phyloP scores from a whole-genome alignment of 2,888 invertebrate genomes.

The Dasypogon diadema region DNA sequence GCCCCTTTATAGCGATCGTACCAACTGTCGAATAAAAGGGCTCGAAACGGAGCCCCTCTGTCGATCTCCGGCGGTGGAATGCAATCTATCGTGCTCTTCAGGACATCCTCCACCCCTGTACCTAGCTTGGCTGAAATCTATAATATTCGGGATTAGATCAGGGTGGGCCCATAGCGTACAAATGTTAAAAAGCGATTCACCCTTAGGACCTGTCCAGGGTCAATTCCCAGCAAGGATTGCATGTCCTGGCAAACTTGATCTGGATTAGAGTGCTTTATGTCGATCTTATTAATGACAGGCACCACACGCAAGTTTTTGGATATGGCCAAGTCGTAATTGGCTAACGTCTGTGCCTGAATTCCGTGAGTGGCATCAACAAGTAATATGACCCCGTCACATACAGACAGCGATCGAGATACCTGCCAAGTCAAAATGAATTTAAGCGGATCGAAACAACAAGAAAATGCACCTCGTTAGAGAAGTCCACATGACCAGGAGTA shows the following conservation, averaged over 20 bases:
- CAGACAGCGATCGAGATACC: constrained; percentile 87
- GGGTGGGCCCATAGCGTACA: no score
- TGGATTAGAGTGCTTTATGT: constrained; percentile 91
- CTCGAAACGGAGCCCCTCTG: constrained; percentile 76
- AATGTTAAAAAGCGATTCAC: constrained; percentile 70
- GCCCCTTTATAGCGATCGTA: constrained; percentile 90
- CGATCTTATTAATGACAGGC: constrained; percentile 97
- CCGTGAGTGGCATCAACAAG: constrained; percentile 97
- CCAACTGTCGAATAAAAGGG: constrained; percentile 93
- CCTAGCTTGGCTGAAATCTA: constrained; percentile 93
- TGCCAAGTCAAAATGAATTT: constrained; percentile 59
- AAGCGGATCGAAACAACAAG: no score
- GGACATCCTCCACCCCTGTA: constrained; percentile 81
- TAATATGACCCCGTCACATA: constrained; percentile 95
- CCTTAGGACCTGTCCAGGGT: constrained; percentile 78
- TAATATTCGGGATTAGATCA: neutral
- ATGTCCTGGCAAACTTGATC: constrained; percentile 85
- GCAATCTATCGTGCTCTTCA: constrained; percentile 81
- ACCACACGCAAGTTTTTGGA: constrained; percentile 84
- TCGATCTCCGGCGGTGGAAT: constrained; percentile 81
- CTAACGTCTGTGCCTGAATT: constrained; percentile 97
- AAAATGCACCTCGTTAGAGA: constrained; percentile 86
- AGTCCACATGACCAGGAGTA: constrained; percentile 98
- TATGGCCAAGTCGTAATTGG: constrained; percentile 93
- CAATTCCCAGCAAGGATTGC: constrained; percentile 84